Percentiles rank a stretch among this genome's conserved stretches.
Conservation (phyloP, 2,797 vertebrate species). For the Betta splendens region DNA sequence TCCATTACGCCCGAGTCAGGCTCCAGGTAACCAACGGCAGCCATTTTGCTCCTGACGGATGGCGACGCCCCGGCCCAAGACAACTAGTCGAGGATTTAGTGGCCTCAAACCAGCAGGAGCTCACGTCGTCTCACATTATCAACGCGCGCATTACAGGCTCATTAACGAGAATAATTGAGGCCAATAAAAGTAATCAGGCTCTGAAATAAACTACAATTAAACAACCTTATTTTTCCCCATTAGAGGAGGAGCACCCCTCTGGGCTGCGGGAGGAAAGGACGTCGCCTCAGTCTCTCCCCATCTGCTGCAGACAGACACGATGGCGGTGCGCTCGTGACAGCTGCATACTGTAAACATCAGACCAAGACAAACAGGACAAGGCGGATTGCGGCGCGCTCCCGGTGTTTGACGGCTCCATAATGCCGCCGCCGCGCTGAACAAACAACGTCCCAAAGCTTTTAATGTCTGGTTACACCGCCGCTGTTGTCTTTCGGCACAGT, state of each 20-base stretch:
- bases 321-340: conserved; percentile 48
- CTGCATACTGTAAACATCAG: conserved; percentile 61
- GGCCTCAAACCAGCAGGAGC: conserved; percentile 49
- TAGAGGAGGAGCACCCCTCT: conserved; percentile 74
- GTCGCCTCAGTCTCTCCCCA: conserved; percentile 65
- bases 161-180: conserved; percentile 86
- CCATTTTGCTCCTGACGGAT: conserved; percentile 55
- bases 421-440: conserved; percentile 65
- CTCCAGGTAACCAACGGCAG: conserved; percentile 47
- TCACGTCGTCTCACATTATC: conserved; percentile 72
- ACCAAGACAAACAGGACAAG: conserved; percentile 65
- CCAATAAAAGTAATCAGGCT: conserved; percentile 85
- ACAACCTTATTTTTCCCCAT: conserved; percentile 84
- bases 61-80: conserved; percentile 51
- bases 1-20: conserved; percentile 28
- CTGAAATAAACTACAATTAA: conserved; percentile 86
- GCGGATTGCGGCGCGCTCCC: conserved; percentile 66
- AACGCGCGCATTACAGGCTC: conserved; percentile 81
- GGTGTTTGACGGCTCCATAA: conserved; percentile 62
- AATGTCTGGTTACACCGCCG: conserved; percentile 71
- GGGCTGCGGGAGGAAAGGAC: conserved; percentile 69
- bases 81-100: conserved; percentile 58
- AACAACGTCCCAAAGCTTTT: conserved; percentile 73
- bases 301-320: conserved; percentile 71
- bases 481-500: conserved; percentile 70